Evolutionary conservation across 2,797 vertebrate species (phyloP), one percentile per base, ranked within the genome.

Genomic region (Chaunax sp.): DNA sequence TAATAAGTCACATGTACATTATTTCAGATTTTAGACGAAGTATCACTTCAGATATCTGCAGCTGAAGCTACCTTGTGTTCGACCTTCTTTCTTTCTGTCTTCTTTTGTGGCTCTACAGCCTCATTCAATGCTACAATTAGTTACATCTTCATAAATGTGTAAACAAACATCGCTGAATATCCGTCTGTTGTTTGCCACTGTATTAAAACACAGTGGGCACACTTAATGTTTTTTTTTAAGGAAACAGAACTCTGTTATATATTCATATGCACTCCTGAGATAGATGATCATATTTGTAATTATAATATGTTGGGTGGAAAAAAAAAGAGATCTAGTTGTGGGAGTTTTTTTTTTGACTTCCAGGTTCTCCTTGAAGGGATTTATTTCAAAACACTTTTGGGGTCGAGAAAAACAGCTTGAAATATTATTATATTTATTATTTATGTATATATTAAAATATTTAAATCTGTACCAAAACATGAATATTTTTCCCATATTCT

Each of bases 1-100:
- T 84, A 90, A 87, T 89, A 75, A 45, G 80, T 40, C 69, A 87
- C 83, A 84, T 83, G 81, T 85, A 85, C 86, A 80, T 69, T 83
- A 84, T 89, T 85, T 68, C 49, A 58, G 7, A 45, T 73, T 63
- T 49, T 44, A 0, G 19, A 14, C 59, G 16, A 4, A 20, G 7
- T 19, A 51, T 65, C 45, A 44, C 61, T 74, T 81, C 55, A 43
- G 54, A 78, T 37, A 67, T 53, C 18, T 64, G 25, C 13, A 30
- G 59, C 19, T 64, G 16, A 33, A 66, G 33, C 55, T 64, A 3
- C 33, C 15, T 25, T 19, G 56, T 64, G 43, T 64, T 53, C 4
- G 6, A 73, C 33, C 51, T 57, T 46, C 30, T 62, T 8, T 30
- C 28, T 25, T 19, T n/a, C 28, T 37, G 3, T 37, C 3, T n/a